Percentiles rank a stretch among this genome's conserved stretches.
Evolutionary conservation across 2,797 vertebrate species (phyloP).

Genomic region (Babyrousa celebensis): DNA sequence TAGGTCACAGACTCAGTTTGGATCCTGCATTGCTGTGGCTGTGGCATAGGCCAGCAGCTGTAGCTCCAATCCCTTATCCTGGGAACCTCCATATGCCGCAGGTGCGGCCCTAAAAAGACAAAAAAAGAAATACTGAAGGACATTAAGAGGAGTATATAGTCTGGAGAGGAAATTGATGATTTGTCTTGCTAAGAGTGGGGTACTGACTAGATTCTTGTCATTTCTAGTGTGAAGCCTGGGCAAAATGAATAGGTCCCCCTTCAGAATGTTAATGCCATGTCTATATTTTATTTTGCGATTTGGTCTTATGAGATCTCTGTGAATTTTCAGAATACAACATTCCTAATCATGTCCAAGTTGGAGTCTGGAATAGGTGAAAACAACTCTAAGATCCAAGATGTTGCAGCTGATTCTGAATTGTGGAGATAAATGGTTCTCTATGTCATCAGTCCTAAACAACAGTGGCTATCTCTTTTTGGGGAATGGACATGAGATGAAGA

Average conservation of each 20-base stretch:
- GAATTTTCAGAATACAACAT: constrained; percentile 69
- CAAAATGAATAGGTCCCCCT: constrained; percentile 1
- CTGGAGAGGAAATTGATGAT: constrained; percentile 34
- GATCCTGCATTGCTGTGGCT: too few species aligned
- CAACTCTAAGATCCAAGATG: constrained; percentile 52
- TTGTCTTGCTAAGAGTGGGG: constrained; percentile 35
- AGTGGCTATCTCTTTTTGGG: constrained; percentile 56
- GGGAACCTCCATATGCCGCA: too few species aligned
- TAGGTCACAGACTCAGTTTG: too few species aligned
- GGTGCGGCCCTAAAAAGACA: too few species aligned
- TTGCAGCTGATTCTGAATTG: constrained; percentile 71
- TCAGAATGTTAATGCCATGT: neutral
- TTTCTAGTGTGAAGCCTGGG: constrained; percentile 10
- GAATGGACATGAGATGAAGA: constrained; percentile 51
- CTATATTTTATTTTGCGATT: constrained; percentile 53
- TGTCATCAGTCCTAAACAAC: constrained; percentile 62
- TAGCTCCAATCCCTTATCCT: too few species aligned
- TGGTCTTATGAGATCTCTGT: neutral
- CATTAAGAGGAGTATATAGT: constrained; percentile 22
- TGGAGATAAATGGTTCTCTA: constrained; percentile 54
- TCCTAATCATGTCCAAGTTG: constrained; percentile 27
- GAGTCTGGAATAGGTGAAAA: constrained; percentile 66
- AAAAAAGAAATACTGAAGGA: constrained; percentile 24
- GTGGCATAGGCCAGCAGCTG: too few species aligned
- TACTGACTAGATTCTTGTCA: neutral